phyloP scores from a whole-genome alignment of 2,113 vertebrate species.

The Cyanoliseus patagonus region DNA sequence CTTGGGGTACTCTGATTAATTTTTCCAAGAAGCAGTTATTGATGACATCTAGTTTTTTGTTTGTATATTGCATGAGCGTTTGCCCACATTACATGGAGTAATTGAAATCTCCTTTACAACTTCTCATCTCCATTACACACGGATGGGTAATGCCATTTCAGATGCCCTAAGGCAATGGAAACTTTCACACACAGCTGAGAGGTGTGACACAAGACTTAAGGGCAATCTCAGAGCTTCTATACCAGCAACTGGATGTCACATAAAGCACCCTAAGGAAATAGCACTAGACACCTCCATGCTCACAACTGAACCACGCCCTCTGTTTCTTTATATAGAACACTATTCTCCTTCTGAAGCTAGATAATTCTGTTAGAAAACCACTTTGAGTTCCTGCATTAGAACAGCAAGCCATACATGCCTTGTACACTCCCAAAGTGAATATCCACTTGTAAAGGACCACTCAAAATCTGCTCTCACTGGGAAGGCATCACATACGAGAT shows the following conservation, averaged over 20 bases:
- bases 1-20: neutral
- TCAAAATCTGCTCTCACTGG: neutral
- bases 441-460: neutral
- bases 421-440: neutral
- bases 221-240: neutral
- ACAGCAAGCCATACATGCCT: neutral
- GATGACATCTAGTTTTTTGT: neutral
- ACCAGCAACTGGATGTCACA: neutral
- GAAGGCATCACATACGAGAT: neutral
- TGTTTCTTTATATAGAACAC: neutral
- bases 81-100: neutral
- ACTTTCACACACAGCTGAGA: neutral
- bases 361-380: neutral
- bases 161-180: neutral
- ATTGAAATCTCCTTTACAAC: constrained; percentile 16
- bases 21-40: neutral
- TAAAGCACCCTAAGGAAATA: neutral
- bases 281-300: neutral
- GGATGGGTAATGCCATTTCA: constrained; percentile 15
- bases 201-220: neutral
- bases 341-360: neutral
- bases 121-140: constrained; percentile 5
- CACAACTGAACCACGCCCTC: neutral
- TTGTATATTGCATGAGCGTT: neutral
- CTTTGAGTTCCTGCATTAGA: neutral